These are phyloP conservation scores for Cherax destructor DNA, from an alignment of 1,140 invertebrate species.

Conservation along the genomic window DNA sequence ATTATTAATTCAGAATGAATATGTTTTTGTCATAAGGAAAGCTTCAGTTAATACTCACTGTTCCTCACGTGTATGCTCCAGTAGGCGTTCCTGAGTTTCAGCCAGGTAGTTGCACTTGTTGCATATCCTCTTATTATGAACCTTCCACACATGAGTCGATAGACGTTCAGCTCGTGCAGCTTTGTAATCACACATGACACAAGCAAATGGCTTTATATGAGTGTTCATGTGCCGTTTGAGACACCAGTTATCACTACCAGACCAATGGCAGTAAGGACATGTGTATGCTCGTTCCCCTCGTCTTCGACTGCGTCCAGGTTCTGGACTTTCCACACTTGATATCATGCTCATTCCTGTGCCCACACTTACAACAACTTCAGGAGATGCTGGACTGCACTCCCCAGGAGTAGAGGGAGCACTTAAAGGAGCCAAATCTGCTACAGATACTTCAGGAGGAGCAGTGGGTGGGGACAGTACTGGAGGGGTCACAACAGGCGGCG, in stretches of 20 bases:
- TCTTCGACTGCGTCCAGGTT: conserved; percentile 50
- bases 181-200: conserved; percentile 92
- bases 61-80: conserved; percentile 71
- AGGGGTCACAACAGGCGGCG: conserved; percentile 39
- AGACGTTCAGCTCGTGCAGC: conserved; percentile 90
- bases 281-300: conserved; percentile 80
- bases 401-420: conserved; percentile 54
- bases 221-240: conserved; percentile 93
- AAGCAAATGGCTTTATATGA: conserved; percentile 92
- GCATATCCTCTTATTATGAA: conserved; percentile 92
- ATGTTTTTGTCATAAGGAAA: neutral
- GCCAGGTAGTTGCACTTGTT: conserved; percentile 90
- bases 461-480: conserved; percentile 74
- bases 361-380: conserved; percentile 41
- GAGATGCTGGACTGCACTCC: conserved; percentile 53
- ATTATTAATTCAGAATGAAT: neutral
- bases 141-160: conserved; percentile 91
- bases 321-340: conserved; percentile 46
- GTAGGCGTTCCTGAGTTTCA: conserved; percentile 81
- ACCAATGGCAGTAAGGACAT: conserved; percentile 92
- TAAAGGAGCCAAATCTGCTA: conserved; percentile 62
- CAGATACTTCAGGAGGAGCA: conserved; percentile 72
- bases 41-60: conserved; percentile 62
- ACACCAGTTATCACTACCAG: conserved; percentile 95
- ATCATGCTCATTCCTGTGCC: conserved; percentile 45